Evolutionary conservation across 2,797 vertebrate species (phyloP), one percentile per base, ranked within the genome.

Genomic region (Enteromius argenteus): DNA sequence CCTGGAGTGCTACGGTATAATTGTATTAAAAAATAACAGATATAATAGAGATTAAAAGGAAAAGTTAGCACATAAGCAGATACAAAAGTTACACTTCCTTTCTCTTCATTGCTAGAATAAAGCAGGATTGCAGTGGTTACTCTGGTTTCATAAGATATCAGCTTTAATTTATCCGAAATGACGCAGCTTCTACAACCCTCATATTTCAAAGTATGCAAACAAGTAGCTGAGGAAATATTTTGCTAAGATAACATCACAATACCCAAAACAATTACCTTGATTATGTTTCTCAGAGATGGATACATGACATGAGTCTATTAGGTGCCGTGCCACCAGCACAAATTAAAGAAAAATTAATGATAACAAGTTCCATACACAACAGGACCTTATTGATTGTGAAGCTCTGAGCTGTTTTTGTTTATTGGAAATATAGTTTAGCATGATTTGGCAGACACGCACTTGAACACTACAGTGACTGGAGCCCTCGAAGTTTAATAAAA

Each of bases 381-480:
- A 23, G 7, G 7, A 56, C 4, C 5, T 32, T 75, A 76, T 76
- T 77, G 62, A 75, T 56, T 75, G 23, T 42, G 13, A 56, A 68
- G 62, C 46, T 77, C 73, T 10, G 3, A 83, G 51, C 39, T 60
- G 64, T 32, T 77, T 83, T 49, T 44, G 75, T 77, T 77, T n/a
- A 60, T 64, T 56, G 51, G 39, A 78, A 58, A 81, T 77, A 21
- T 39, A n/a, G 46, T 74, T 75, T 62, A 39, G 39, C 37, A 42
- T 69, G 32, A 81, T 81, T 60, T 51, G 19, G 23, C 39, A 83
- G 81, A 83, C 62, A 66, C 42, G 10, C 62, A 68, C 60, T 68
- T 76, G 35, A 83, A 83, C 62, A 76, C 62, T 64, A 7, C 19
- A 30, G 8, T 32, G 58, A 46, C 7, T 67, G 4, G 53, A 56